Evolutionary conservation across 2,797 vertebrate genomes (phyloP), one percentile per base, ranked within the genome.

Genomic region (Anableps anableps): DNA sequence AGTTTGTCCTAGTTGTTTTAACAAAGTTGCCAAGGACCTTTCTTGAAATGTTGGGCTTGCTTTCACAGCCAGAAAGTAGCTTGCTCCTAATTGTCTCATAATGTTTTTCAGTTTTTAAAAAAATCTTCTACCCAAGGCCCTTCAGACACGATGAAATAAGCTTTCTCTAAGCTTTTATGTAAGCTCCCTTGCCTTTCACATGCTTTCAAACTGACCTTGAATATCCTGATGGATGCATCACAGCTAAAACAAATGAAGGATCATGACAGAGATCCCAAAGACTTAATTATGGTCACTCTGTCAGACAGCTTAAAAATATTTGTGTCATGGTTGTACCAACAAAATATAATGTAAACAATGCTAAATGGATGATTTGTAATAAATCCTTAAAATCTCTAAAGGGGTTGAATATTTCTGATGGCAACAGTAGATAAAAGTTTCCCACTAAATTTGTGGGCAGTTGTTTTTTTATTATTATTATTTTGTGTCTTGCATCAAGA

Each of bases 401-500:
- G 38, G 66, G 66, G 66, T 43, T 68, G 66, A 68, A 68, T 43
- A 68, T 68, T 68, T 68, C 66, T 68, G 66, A 41, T 6, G 38
- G 38, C 66, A 68, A 26, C 66, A 41, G 38, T n/a, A 80, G 83
- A 78, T 82, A 34, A 36, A 64, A 36, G n/a, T 86, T 88, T 85
- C 88, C 88, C 90, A 89, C 87, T 82, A 83, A 88, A 86, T 88
- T 79, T 88, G 85, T 93, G 92, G 91, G 92, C 86, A 86, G 89
- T 90, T 93, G 86, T 86, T 85, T 83, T 85, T 76, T 91, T 75
- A 82, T 86, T 90, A 89, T 92, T 93, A 90, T 92, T 76, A 85
- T 92, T 75, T 82, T 87, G 93, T 96, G 93, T 96, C 95, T 96
- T 96, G 95, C 94, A 96, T 96, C 96, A 96, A 96, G 95, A 96